Percentiles rank a stretch among this genome's conserved stretches.
Evolutionary conservation across 2,797 vertebrate genomes (phyloP).

Genomic region (Momotus momota): DNA sequence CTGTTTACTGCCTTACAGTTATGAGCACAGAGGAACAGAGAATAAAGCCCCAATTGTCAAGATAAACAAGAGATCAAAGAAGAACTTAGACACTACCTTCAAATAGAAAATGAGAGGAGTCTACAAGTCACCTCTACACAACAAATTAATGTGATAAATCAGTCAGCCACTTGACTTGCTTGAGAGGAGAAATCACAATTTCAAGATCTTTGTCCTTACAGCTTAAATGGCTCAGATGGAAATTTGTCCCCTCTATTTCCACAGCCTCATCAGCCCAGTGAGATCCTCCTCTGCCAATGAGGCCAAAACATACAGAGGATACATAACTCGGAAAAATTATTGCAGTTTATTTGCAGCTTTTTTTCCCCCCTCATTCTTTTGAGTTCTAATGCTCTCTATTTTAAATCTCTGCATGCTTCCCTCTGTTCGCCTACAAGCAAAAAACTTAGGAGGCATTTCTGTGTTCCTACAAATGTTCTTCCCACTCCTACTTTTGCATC

Average conservation of each 20-base stretch:
- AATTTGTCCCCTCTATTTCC: background rate
- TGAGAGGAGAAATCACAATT: background rate
- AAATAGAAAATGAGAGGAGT: background rate
- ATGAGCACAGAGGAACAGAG: background rate
- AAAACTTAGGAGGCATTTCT: background rate
- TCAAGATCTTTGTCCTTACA: background rate
- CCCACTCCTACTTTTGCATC: background rate
- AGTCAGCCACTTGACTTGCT: background rate
- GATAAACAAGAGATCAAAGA: slow-evolving; percentile 26
- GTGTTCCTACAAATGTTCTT: background rate
- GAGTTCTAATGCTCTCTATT: background rate
- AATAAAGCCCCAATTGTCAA: background rate
- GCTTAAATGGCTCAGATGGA: background rate
- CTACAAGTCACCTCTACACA: background rate
- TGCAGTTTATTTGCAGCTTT: background rate
- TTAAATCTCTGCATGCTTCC: background rate
- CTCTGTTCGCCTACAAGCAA: background rate
- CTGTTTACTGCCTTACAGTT: background rate
- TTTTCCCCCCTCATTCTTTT: background rate
- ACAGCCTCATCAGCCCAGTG: background rate
- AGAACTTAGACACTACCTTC: background rate
- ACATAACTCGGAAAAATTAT: background rate
- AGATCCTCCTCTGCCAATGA: background rate
- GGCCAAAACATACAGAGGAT: background rate
- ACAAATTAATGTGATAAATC: background rate